These are phyloP conservation scores for Aporrectodea caliginosa DNA, from an alignment of 1,140 invertebrate species.

Conservation along the genomic window DNA sequence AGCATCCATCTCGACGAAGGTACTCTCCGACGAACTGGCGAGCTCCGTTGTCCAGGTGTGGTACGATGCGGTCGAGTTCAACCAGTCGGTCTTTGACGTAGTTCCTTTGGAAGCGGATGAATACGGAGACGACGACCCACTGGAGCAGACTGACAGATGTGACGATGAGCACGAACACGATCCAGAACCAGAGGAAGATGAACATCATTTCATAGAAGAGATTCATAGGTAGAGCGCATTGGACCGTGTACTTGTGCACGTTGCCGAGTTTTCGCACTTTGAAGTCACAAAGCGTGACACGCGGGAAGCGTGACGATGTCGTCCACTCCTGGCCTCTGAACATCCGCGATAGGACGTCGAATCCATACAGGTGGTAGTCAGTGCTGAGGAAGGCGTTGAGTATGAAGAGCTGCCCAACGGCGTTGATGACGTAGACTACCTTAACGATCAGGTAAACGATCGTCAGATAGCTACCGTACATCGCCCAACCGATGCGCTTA, in stretches of 20 bases:
- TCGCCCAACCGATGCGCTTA: neutral
- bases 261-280: constrained; percentile 32
- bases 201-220: constrained; percentile 61
- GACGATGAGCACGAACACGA: constrained; percentile 33
- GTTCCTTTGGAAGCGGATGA: neutral
- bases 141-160: neutral
- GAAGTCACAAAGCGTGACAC: constrained; percentile 21
- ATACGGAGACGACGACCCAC: constrained; percentile 3
- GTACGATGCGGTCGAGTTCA: neutral
- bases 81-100: constrained; percentile 4
- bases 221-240: constrained; percentile 61
- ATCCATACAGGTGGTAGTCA: constrained; percentile 57
- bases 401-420: constrained; percentile 59
- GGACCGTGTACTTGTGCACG: constrained; percentile 50
- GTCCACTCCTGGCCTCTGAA: constrained; percentile 29
- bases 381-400: constrained; percentile 59
- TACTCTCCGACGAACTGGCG: constrained; percentile 11
- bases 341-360: constrained; percentile 54
- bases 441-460: constrained; percentile 59
- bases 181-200: constrained; percentile 48
- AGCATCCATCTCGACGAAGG: constrained; percentile 19
- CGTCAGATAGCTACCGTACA: constrained; percentile 58
- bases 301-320: constrained; percentile 22
- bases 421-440: constrained; percentile 58
- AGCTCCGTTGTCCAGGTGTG: neutral